phyloP scores from a whole-genome alignment of 2,113 vertebrate genomes.

The Lepus americanus region DNA sequence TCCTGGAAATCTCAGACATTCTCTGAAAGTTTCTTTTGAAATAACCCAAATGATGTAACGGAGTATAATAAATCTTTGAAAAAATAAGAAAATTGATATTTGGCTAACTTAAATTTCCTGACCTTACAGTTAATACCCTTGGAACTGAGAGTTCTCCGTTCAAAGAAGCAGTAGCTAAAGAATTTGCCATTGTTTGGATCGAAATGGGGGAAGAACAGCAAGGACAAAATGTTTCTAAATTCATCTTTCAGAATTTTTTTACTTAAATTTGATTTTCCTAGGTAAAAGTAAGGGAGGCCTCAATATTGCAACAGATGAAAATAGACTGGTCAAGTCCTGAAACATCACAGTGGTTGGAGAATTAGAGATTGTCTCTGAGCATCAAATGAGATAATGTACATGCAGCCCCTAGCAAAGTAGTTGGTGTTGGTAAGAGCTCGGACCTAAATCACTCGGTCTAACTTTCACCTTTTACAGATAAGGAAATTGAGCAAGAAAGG shows the following conservation, averaged over 20 bases:
- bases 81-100: slow-evolving; percentile 33
- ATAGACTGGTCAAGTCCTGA: background rate
- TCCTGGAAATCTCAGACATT: slow-evolving; percentile 52
- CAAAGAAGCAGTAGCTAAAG: background rate
- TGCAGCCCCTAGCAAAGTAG: background rate
- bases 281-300: background rate
- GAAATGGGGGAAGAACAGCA: background rate
- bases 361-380: background rate
- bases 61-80: background rate
- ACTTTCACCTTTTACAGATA: background rate
- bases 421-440: background rate
- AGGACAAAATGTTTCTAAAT: slow-evolving; percentile 14
- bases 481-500: background rate
- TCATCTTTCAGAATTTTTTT: slow-evolving; percentile 41
- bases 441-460: background rate
- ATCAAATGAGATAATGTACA: background rate
- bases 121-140: background rate
- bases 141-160: background rate
- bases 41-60: slow-evolving; percentile 13
- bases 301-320: background rate
- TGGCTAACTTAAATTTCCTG: slow-evolving; percentile 10
- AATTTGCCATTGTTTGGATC: background rate
- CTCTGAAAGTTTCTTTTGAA: slow-evolving; percentile 51
- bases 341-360: background rate
- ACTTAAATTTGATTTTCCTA: slow-evolving; percentile 25